These are phyloP conservation scores for Notarius quadriscutis DNA, from an alignment of 2,113 vertebrate genomes.

Conservation along the genomic window DNA sequence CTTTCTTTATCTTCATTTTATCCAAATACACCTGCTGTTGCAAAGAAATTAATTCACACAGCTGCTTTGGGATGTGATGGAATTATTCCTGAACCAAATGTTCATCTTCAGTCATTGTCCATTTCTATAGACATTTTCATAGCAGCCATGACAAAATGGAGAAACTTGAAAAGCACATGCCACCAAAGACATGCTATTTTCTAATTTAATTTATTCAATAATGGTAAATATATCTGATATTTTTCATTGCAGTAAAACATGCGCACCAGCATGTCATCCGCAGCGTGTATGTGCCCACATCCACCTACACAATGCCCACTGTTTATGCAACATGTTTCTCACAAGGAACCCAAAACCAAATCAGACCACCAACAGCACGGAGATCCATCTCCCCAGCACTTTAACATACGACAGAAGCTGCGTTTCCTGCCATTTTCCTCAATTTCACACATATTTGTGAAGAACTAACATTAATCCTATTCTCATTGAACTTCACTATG, in stretches of 20 bases:
- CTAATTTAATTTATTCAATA: background rate
- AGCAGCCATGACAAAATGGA: background rate
- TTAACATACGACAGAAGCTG: background rate
- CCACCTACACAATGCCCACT: conserved; percentile 5
- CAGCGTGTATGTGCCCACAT: background rate
- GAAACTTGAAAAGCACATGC: background rate
- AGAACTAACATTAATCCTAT: background rate
- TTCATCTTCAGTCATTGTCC: background rate
- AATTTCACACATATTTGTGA: background rate
- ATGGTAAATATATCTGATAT: background rate
- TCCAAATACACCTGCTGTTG: background rate
- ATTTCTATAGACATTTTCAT: background rate
- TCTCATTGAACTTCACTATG: background rate
- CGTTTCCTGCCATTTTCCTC: background rate
- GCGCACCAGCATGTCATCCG: too few species aligned
- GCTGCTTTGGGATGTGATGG: background rate
- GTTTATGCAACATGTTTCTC: background rate
- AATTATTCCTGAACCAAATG: background rate
- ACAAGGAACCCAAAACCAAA: background rate
- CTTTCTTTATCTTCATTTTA: background rate
- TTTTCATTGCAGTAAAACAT: background rate
- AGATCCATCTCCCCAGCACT: background rate
- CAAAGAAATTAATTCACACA: background rate
- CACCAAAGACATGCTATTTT: background rate
- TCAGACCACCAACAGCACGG: background rate